A percentile compares a stretch with the other conserved stretches of the same genome.
phyloP scores from a whole-genome alignment of 1,140 invertebrate species.

The Magallana ariakensis region DNA sequence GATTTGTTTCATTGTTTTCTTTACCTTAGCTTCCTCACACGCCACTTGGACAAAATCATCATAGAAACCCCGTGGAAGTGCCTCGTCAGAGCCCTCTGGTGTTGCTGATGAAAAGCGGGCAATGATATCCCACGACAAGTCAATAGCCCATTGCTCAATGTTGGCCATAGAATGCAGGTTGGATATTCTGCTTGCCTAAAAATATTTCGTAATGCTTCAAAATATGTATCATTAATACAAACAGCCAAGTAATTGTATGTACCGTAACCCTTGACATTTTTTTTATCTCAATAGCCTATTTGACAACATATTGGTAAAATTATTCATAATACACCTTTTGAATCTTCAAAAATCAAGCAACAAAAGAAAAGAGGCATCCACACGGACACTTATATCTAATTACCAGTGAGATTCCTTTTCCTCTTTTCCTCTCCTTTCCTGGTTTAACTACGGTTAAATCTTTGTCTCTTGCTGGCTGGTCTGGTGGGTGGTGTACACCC shows the following conservation, averaged over 20 bases:
- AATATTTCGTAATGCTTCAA: not conserved
- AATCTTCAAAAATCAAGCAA: too few relatives aligned
- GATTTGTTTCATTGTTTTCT: not conserved
- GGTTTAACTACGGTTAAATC: slow-evolving; percentile 60
- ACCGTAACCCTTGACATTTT: too few relatives aligned
- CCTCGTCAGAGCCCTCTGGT: slow-evolving; percentile 13
- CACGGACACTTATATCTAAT: not conserved
- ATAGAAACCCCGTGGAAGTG: slow-evolving; percentile 61
- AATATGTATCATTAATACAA: not conserved
- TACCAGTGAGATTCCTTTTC: slow-evolving; percentile 63
- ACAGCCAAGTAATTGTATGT: not conserved
- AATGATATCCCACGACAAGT: slow-evolving; percentile 66
- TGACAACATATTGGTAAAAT: too few relatives aligned
- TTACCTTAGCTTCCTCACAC: slow-evolving; percentile 62
- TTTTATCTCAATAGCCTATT: too few relatives aligned
- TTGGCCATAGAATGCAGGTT: slow-evolving; percentile 66
- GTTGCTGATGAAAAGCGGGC: slow-evolving; percentile 54
- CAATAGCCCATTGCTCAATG: slow-evolving; percentile 68
- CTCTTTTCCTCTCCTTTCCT: slow-evolving; percentile 61
- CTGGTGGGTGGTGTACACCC: slow-evolving; percentile 57
- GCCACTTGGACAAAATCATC: slow-evolving; percentile 66
- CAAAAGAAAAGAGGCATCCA: too few relatives aligned
- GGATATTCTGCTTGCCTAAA: slow-evolving; percentile 62
- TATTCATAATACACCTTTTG: too few relatives aligned
- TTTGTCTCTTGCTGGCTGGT: slow-evolving; percentile 59